These are phyloP conservation scores for Tetrax tetrax DNA, from an alignment of 2,113 vertebrate genomes.

Conservation along the genomic window DNA sequence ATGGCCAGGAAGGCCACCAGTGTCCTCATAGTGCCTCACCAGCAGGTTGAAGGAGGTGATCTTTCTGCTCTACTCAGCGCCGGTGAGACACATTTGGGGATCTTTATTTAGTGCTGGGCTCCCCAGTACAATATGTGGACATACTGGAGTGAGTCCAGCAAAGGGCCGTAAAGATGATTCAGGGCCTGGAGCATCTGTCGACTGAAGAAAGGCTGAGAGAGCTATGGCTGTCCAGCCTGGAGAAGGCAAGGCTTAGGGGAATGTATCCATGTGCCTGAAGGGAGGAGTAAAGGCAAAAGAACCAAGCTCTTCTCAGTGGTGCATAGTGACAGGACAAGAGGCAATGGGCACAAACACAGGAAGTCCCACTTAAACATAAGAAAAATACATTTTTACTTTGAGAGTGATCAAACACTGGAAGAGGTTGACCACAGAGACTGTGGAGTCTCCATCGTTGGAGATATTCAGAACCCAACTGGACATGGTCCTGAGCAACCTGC, in stretches of 20 bases:
- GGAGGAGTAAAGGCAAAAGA: background rate
- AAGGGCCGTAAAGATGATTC: background rate
- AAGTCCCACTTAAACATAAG: background rate
- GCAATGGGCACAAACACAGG: background rate
- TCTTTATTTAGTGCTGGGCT: background rate
- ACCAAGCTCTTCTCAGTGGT: background rate
- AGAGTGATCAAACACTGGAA: background rate
- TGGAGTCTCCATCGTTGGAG: background rate
- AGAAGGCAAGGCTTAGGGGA: background rate
- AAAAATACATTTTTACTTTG: background rate
- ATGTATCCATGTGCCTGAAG: background rate
- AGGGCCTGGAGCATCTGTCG: background rate
- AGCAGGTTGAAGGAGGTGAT: background rate
- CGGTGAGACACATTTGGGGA: background rate
- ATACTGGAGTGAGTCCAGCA: background rate
- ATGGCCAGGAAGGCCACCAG: background rate
- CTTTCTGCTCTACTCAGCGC: background rate
- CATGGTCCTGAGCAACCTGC: background rate
- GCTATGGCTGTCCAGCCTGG: background rate
- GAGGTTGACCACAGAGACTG: background rate
- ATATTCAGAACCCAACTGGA: background rate
- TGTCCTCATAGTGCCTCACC: background rate
- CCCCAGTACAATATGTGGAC: rapidly evolving
- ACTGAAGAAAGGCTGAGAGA: background rate
- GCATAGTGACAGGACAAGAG: background rate